These are phyloP conservation scores for Yponomeuta cagnagella DNA, from an alignment of 2,888 invertebrate genomes.

Conservation along the genomic window DNA sequence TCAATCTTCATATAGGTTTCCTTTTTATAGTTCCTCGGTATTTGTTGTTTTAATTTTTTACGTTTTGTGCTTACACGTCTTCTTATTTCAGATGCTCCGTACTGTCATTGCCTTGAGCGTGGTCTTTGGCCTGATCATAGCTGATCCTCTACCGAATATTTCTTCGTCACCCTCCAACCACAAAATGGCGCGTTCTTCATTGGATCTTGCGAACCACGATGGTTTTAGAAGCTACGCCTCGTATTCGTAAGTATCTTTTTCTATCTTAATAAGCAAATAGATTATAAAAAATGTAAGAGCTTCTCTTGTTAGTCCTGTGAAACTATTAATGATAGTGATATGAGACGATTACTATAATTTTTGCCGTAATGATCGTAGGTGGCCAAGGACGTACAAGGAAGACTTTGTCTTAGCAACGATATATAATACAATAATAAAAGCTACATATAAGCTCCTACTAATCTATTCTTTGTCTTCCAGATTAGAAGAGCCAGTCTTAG, in stretches of 20 bases:
- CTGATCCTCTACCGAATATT: slow-evolving; percentile 22
- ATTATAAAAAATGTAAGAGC: neutral
- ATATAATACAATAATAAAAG: too few relatives aligned
- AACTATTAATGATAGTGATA: too few relatives aligned
- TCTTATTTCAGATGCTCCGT: slow-evolving; percentile 22
- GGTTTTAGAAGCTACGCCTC: neutral
- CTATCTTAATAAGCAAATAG: neutral
- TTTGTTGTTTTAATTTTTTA: too few relatives aligned
- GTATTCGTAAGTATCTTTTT: neutral
- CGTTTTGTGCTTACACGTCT: neutral
- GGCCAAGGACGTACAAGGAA: too few relatives aligned
- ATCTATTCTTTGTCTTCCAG: slow-evolving; percentile 8
- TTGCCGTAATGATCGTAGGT: too few relatives aligned
- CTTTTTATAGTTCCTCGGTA: too few relatives aligned
- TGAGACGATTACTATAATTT: too few relatives aligned
- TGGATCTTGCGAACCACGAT: neutral
- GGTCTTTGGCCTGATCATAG: slow-evolving; percentile 23
- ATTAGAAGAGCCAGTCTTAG: slow-evolving; percentile 1
- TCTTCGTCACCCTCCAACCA: slow-evolving; percentile 20
- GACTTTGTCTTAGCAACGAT: too few relatives aligned
- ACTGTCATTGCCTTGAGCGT: slow-evolving; percentile 24
- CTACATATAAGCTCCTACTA: neutral
- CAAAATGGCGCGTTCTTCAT: neutral
- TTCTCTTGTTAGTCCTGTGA: too few relatives aligned
- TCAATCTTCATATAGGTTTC: too few relatives aligned